Evolutionary conservation across 2,797 vertebrate species (phyloP), one percentile per base, ranked within the genome.

Genomic region (Neomorphus geoffroyi): DNA sequence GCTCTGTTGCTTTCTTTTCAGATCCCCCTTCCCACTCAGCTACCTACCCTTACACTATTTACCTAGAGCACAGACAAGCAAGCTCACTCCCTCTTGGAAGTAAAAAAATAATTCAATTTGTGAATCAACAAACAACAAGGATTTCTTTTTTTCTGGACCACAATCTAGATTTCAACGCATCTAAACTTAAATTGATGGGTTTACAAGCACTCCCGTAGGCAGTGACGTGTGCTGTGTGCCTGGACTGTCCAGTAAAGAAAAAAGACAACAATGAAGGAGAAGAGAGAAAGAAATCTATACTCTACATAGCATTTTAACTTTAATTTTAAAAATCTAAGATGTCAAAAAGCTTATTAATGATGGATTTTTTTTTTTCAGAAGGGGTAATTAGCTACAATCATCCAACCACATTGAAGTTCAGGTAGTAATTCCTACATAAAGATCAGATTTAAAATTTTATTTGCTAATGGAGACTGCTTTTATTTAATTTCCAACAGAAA

Each of bases 121-220:
- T 27, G 58, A 86, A 94, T 80, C 79, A 75, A 82, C 37, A 92
- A 72, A 95, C 69, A 83, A 62, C 26, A 35, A 32, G 39, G 73
- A 73, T 77, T 67, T 60, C 72, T 85, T 88, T 88, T 64, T 86
- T 70, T 64, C 69, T 86, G 77, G 70, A 80, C 92, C 0, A 28
- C 80, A 84, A 75, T 81, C 54, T 89, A 57, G 57, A 71, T 80
- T 61, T 85, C 58, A 81, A 41, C 24, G 35, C 85, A 92, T 81
- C 85, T 94, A 91, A 69, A 92, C 86, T 92, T 90, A 82, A 94
- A 62, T 93, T 86, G 92, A 62, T 67, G 66, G 73, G 27, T 71
- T 86, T 79, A 83, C 88, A 92, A 90, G 66, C 48, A 64, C 33
- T 70, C 51, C 62, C 88, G 90, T 28, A 86, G 85, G 81, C 87